These are phyloP conservation scores for Avahi laniger DNA, from an alignment of 2,797 vertebrate species.

Conservation along the genomic window DNA sequence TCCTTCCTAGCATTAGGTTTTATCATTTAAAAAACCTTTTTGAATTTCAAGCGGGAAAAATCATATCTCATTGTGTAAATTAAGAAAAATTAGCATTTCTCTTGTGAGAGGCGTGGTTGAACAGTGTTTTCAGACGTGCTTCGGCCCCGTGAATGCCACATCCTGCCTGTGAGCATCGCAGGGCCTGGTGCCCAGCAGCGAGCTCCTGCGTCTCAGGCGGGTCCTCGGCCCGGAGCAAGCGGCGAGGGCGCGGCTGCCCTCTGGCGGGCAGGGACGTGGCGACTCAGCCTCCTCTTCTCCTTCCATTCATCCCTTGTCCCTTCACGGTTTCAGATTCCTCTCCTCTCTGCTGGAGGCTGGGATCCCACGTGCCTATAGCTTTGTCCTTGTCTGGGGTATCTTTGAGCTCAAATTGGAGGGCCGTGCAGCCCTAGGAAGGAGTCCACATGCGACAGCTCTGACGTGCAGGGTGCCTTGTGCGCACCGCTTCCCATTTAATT, in stretches of 20 bases:
- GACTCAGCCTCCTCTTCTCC: neutral
- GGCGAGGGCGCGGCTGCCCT: fast-evolving
- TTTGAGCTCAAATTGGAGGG: neutral
- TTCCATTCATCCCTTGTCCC: neutral
- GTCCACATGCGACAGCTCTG: neutral
- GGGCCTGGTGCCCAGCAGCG: neutral
- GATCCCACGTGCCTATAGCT: neutral
- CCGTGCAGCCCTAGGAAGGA: neutral
- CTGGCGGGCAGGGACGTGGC: neutral
- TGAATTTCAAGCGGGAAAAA: neutral
- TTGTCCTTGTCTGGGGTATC: neutral
- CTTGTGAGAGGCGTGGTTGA: neutral
- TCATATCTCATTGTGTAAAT: neutral
- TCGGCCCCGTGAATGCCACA: no score
- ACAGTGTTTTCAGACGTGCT: neutral
- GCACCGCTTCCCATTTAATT: neutral
- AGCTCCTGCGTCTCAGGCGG: neutral
- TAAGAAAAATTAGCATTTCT: neutral
- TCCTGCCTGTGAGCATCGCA: neutral
- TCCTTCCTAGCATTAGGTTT: neutral
- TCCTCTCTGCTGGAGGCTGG: neutral
- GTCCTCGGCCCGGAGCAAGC: neutral
- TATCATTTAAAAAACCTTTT: neutral
- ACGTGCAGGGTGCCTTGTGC: neutral
- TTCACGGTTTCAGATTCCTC: neutral